phyloP scores from a whole-genome alignment of 1,140 invertebrate genomes.

The Coboldia fuscipes region DNA sequence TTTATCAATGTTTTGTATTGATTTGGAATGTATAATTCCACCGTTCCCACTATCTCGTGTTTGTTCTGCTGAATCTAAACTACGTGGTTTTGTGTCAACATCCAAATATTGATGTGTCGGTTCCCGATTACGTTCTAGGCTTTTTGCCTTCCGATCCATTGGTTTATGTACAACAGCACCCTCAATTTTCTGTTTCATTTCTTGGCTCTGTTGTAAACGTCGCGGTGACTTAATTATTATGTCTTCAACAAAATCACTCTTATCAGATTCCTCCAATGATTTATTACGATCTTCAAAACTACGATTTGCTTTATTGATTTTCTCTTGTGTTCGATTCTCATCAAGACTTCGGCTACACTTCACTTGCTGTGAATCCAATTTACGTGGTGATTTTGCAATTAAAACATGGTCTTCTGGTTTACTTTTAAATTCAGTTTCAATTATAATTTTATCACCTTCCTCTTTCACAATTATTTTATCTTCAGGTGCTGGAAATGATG shows the following conservation, averaged over 20 bases:
- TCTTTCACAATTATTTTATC: constrained; percentile 38
- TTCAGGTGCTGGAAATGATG: constrained; percentile 40
- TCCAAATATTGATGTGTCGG: constrained; percentile 20
- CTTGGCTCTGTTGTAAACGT: constrained; percentile 32
- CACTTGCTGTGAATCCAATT: constrained; percentile 36
- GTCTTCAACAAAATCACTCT: constrained; percentile 24
- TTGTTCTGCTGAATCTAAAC: no score
- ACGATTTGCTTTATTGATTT: constrained; percentile 30
- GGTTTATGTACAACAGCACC: constrained; percentile 32
- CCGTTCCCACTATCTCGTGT: no score
- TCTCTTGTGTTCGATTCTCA: constrained; percentile 27
- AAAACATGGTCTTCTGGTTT: constrained; percentile 39
- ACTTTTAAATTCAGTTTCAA: constrained; percentile 35
- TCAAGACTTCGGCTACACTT: constrained; percentile 45
- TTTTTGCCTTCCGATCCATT: constrained; percentile 28
- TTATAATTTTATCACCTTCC: constrained; percentile 37
- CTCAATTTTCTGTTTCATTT: constrained; percentile 35
- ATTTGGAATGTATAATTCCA: no score
- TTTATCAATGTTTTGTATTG: no score
- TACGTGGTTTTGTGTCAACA: constrained; percentile 34
- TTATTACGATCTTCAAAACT: constrained; percentile 34
- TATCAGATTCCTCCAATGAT: constrained; percentile 32
- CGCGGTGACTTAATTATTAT: constrained; percentile 31
- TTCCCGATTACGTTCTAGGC: constrained; percentile 28
- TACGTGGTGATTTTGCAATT: constrained; percentile 43